Conservation (phyloP, 2,888 invertebrate genomes). For the Drosophila limbata region DNA sequence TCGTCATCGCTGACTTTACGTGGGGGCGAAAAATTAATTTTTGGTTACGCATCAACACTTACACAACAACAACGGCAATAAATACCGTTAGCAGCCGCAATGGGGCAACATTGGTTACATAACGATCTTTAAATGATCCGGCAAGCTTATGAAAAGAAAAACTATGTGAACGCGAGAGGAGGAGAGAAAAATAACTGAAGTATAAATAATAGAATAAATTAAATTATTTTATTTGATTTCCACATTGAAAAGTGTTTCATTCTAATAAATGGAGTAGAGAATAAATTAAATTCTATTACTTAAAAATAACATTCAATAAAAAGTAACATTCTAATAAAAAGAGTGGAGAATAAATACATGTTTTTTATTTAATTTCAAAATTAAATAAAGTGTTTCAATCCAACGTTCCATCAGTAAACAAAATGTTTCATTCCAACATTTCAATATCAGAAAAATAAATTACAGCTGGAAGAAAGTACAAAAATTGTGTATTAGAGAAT, state of each 20-base stretch:
- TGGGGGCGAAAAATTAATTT: slow-evolving; percentile 67
- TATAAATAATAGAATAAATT: not conserved
- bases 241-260: not conserved
- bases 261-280: not conserved
- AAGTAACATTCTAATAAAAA: too few species aligned
- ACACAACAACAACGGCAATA: slow-evolving; percentile 6
- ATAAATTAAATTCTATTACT: too few species aligned
- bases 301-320: too few species aligned
- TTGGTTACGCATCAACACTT: slow-evolving; percentile 36
- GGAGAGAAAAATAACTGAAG: not conserved
- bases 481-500: too few species aligned
- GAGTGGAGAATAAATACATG: too few species aligned
- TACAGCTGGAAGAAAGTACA: too few species aligned
- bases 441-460: not conserved
- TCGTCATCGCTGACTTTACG: slow-evolving; percentile 31
- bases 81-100: slow-evolving; percentile 19
- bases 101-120: not conserved
- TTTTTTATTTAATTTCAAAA: too few species aligned
- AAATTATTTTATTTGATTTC: not conserved
- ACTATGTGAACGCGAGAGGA: not conserved
- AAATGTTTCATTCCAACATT: not conserved
- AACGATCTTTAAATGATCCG: slow-evolving; percentile 8
- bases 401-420: not conserved
- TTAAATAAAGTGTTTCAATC: not conserved
- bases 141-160: too few species aligned